Conservation (phyloP, 1,140 invertebrate species). For the Helicorthomorpha holstii region DNA sequence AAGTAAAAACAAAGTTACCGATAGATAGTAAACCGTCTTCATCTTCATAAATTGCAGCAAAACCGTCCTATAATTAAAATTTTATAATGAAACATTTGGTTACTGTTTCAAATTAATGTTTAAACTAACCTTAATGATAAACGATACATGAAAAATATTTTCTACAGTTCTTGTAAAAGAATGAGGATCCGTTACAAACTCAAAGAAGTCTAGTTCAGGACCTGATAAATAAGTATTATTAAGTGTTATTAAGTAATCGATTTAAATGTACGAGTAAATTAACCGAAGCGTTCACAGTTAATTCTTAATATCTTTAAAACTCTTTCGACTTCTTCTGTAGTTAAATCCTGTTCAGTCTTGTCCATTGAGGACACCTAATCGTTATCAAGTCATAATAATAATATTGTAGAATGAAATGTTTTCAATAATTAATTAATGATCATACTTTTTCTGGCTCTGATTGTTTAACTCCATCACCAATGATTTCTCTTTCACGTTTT, state of each 20-base stretch:
- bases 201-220: constrained; percentile 31
- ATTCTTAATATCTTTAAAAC: not conserved
- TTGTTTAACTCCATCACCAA: not conserved
- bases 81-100: not conserved
- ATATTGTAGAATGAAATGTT: not conserved
- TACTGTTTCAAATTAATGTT: not conserved
- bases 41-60: not conserved
- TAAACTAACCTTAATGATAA: constrained; percentile 33
- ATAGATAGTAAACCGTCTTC: not conserved
- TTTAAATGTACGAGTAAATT: not conserved
- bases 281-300: not conserved
- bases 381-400: too few species aligned
- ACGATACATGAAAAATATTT: constrained; percentile 54
- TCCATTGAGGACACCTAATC: not conserved
- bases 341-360: not conserved
- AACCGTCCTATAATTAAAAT: not conserved
- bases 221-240: not conserved
- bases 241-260: not conserved
- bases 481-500: not conserved
- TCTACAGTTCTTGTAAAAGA: constrained; percentile 48
- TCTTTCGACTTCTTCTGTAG: not conserved
- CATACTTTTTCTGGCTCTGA: too few species aligned
- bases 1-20: not conserved
- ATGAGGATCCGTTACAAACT: constrained; percentile 43
- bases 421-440: not conserved